These are phyloP conservation scores for Tethea ocularis DNA, from an alignment of 2,888 invertebrate genomes.

Conservation along the genomic window DNA sequence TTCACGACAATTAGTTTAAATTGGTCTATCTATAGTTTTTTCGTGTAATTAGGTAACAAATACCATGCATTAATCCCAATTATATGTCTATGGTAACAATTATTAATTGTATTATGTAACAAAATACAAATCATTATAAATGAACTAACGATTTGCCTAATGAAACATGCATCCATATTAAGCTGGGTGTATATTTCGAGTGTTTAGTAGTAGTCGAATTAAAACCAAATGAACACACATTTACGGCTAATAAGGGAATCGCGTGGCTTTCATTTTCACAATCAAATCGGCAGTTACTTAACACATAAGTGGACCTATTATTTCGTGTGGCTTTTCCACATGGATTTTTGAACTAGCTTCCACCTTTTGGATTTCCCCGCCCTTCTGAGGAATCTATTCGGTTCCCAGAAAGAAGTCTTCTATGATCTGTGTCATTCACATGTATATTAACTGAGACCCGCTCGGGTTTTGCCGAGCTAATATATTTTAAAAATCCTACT, in stretches of 20 bases:
- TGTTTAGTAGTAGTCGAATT: neutral
- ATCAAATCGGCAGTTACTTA: slow-evolving; percentile 53
- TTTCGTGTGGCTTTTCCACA: slow-evolving; percentile 13
- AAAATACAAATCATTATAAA: slow-evolving; percentile 7
- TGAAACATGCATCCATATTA: slow-evolving; percentile 19
- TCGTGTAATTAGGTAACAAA: too few species aligned
- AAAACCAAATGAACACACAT: slow-evolving; percentile 4
- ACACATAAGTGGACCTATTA: slow-evolving; percentile 49
- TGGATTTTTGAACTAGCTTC: neutral
- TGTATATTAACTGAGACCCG: too few species aligned
- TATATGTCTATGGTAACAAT: too few species aligned
- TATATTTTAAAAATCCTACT: too few species aligned
- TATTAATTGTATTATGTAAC: too few species aligned
- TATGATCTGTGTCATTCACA: too few species aligned
- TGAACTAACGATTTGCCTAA: slow-evolving; percentile 19
- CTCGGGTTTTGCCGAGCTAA: too few species aligned
- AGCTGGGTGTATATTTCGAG: neutral
- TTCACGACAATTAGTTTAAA: too few species aligned
- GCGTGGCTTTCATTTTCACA: slow-evolving; percentile 49
- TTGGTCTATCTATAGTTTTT: too few species aligned
- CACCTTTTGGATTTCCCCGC: neutral
- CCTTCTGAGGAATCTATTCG: too few species aligned
- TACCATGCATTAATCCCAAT: too few species aligned
- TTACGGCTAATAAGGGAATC: slow-evolving; percentile 51
- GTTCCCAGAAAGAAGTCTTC: too few species aligned